Evolutionary conservation across 1,140 invertebrate genomes (phyloP), one percentile per base, ranked within the genome.

Genomic region (Triops longicaudatus): DNA sequence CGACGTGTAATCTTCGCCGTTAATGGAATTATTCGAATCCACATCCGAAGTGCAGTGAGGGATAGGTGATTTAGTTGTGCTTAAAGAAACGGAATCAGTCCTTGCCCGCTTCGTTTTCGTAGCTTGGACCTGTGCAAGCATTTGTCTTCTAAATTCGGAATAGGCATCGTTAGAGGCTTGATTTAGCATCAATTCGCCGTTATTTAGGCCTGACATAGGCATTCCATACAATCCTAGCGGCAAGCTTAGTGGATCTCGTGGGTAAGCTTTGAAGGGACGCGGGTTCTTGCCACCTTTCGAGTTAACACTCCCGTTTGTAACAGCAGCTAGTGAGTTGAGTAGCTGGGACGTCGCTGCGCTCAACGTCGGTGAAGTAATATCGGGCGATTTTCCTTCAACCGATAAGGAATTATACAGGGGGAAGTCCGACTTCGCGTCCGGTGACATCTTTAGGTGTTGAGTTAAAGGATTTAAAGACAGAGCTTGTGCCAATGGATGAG

Each of bases 221-320:
- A 81, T 75, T 12, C 81, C 79, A 42, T 80, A 81, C 28, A 82
- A 63, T 4, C 83, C 83, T 0, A 88, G 82, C 0, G 87, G 86
- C 6, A 91, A 84, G 0, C 85, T 83, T 0, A 91, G 79, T 0
- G 90, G 88, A 81, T 91, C 88, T 77, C 89, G 89, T 0, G 90
- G 89, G 80, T 91, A 92, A 0, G 90, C 90, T 77, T 77, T 83
- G 78, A 92, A 92, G 1, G 88, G 91, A 41, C 89, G 86, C 0
- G 86, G 82, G 17, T 81, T 76, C 79, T 87, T 88, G 73, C 37
- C 71, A 9, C 79, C 73, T 72, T 74, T 75, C 10, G 26, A 31
- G 71, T 22, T 42, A 17, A 44, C 17, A 41, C 76, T 14, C 5
- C 78, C 71, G 63, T 79, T 71, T 5, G 79, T 75, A 44, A 79